Evolutionary conservation across 1,140 invertebrate species (phyloP).

Genomic region (Brachionus rotundiformis): DNA sequence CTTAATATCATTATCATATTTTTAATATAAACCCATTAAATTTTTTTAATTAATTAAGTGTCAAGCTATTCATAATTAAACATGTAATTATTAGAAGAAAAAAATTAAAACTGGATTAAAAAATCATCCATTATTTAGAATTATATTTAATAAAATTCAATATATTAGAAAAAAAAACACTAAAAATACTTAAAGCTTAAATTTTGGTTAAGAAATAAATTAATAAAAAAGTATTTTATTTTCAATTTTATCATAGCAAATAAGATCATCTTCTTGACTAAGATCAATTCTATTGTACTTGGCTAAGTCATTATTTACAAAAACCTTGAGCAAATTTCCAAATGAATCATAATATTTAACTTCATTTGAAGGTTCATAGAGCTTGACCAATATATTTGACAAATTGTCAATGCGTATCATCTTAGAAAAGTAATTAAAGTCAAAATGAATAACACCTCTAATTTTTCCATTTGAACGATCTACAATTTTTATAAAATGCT

Average conservation of each 20-base stretch:
- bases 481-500: conserved; percentile 34
- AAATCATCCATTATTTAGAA: too few relatives aligned
- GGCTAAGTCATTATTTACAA: background rate
- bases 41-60: too few relatives aligned
- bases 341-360: conserved; percentile 23
- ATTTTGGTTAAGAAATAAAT: background rate
- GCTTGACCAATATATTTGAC: conserved; percentile 42
- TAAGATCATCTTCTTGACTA: conserved; percentile 39
- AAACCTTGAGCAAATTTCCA: conserved; percentile 32
- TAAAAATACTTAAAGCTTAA: background rate
- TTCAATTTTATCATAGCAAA: conserved; percentile 46
- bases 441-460: conserved; percentile 29
- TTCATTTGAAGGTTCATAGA: conserved; percentile 18
- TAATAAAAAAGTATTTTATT: conserved; percentile 48
- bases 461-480: conserved; percentile 2
- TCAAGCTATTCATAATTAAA: too few relatives aligned
- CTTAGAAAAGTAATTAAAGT: conserved; percentile 39
- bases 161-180: background rate
- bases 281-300: conserved; percentile 47
- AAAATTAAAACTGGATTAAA: too few relatives aligned
- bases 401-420: conserved; percentile 39
- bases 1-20: too few relatives aligned
- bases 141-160: too few relatives aligned
- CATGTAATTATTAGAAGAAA: too few relatives aligned
- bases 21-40: too few relatives aligned